Conservation (phyloP, 2,797 vertebrate species). For the Pogonophryne albipinna region DNA sequence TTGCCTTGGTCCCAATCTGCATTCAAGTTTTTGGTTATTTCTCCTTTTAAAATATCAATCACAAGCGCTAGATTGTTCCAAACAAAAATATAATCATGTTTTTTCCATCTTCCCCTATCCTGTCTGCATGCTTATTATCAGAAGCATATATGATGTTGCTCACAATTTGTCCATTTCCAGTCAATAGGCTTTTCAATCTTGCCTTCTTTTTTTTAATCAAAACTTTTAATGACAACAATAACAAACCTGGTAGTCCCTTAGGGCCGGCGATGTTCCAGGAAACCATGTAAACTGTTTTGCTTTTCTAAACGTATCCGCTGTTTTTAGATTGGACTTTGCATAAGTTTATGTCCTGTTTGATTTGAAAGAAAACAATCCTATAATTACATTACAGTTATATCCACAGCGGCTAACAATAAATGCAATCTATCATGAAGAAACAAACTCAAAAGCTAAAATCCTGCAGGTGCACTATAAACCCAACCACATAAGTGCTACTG, state of each 20-base stretch:
- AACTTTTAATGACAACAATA: not conserved
- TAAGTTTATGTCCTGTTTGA: not conserved
- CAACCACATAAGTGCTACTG: too few relatives aligned
- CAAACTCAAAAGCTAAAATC: too few relatives aligned
- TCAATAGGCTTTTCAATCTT: not conserved
- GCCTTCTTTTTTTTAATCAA: not conserved
- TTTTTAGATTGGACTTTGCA: not conserved
- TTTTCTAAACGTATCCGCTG: not conserved
- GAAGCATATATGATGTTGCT: not conserved
- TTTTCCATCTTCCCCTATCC: not conserved
- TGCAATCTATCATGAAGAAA: too few relatives aligned
- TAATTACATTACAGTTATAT: too few relatives aligned
- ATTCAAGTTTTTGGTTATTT: not conserved
- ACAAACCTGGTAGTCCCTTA: too few relatives aligned
- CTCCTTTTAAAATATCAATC: not conserved
- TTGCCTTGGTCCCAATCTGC: slow-evolving; percentile 17
- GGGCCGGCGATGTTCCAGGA: not conserved
- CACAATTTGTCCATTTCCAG: not conserved
- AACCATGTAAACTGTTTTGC: not conserved
- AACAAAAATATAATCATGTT: not conserved
- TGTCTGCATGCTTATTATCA: slow-evolving; percentile 14
- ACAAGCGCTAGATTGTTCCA: slow-evolving; percentile 9
- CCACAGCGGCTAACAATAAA: too few relatives aligned
- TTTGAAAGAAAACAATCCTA: not conserved
- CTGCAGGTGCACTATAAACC: too few relatives aligned